Evolutionary conservation across 2,113 vertebrate genomes (phyloP).

Genomic region (Cisticola juncidis): DNA sequence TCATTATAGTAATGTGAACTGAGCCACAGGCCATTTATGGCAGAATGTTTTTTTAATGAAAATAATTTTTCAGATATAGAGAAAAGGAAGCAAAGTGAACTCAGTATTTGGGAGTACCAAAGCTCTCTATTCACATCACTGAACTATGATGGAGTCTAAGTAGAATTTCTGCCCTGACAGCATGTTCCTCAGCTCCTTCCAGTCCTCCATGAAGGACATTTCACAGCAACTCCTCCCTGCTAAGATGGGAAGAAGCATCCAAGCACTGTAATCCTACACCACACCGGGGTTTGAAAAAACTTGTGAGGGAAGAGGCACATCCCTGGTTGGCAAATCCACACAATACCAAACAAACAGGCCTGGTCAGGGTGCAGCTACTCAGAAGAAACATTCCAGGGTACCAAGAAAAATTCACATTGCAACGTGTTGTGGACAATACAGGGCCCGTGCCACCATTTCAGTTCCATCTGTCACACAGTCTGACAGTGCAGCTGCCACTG

Average conservation of each 20-base stretch:
- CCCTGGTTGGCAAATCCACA: background rate
- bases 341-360: background rate
- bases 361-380: background rate
- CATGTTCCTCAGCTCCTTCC: background rate
- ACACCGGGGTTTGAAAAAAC: background rate
- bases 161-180: background rate
- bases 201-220: background rate
- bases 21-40: background rate
- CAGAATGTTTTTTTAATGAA: background rate
- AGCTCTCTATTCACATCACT: background rate
- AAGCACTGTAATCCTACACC: constrained; percentile 25
- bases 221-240: background rate
- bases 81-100: background rate
- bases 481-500: constrained; percentile 44
- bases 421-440: background rate
- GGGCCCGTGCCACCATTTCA: constrained; percentile 21
- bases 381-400: constrained; percentile 25
- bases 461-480: constrained; percentile 52
- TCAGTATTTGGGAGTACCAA: background rate
- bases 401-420: background rate
- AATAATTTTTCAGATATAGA: background rate
- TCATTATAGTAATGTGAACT: background rate
- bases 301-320: background rate
- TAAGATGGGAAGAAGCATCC: background rate
- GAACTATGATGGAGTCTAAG: background rate